A percentile compares a stretch with the other conserved stretches of the same genome.
Conservation (phyloP, 2,888 invertebrate genomes). For the Amphipyra berbera region DNA sequence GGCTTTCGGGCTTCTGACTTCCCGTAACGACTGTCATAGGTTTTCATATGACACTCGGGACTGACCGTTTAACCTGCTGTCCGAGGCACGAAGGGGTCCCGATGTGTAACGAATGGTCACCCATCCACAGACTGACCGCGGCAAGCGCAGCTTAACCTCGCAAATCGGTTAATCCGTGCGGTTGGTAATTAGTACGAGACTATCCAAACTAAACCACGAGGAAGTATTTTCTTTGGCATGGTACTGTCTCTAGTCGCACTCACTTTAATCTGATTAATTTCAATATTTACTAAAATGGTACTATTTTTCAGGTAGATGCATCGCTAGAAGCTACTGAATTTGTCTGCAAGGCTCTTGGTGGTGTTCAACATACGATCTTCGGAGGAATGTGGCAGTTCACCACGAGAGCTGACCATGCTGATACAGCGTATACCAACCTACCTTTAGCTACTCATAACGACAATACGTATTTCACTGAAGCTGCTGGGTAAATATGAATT, state of each 20-base stretch:
- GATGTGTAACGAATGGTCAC: no score
- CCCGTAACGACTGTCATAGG: no score
- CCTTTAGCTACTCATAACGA: conserved; percentile 93
- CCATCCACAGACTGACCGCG: no score
- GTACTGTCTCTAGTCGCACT: background rate
- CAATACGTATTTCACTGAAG: conserved; percentile 93
- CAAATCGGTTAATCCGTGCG: no score
- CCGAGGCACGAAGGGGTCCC: no score
- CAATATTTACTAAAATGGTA: background rate
- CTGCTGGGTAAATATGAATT: conserved; percentile 90
- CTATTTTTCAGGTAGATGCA: conserved; percentile 79
- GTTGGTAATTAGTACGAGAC: no score
- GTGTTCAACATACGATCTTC: conserved; percentile 92
- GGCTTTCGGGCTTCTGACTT: no score
- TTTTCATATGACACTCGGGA: no score
- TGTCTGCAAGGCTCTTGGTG: conserved; percentile 89
- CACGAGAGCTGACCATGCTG: conserved; percentile 90
- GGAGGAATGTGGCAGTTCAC: conserved; percentile 93
- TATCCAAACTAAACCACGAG: no score
- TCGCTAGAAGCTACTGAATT: conserved; percentile 86
- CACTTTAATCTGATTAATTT: background rate
- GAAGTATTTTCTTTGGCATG: background rate
- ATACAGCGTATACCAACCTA: conserved; percentile 93
- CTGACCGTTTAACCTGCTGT: no score
- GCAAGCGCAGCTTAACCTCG: no score